Conservation (phyloP, 2,888 invertebrate genomes). For the Lamproptera curius region DNA sequence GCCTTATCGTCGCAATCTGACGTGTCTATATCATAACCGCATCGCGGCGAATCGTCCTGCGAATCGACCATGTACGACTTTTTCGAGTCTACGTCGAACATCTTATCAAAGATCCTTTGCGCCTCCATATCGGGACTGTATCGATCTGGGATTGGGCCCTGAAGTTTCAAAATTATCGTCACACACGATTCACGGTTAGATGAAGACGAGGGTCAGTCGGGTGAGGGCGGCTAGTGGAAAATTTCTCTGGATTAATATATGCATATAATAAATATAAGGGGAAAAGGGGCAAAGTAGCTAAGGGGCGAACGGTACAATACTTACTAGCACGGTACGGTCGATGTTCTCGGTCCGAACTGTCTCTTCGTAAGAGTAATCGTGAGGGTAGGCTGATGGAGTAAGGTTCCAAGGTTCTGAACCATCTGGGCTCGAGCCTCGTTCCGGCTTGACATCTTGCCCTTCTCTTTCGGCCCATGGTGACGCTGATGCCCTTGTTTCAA, state of each 20-base stretch:
- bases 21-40: constrained; percentile 73
- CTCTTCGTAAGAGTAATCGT: constrained; percentile 66
- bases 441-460: constrained; percentile 48
- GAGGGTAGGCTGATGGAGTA: constrained; percentile 48
- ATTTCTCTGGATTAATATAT: constrained; percentile 3
- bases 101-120: constrained; percentile 78
- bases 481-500: constrained; percentile 54
- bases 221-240: background rate
- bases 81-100: constrained; percentile 76
- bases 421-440: constrained; percentile 58
- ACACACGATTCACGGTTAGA: constrained; percentile 36
- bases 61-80: constrained; percentile 64
- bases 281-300: background rate
- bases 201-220: constrained; percentile 2
- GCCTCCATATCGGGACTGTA: constrained; percentile 78
- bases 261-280: background rate
- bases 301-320: constrained; percentile 31
- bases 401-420: constrained; percentile 66
- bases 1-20: constrained; percentile 72
- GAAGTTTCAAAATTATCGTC: constrained; percentile 68
- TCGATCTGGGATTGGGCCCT: constrained; percentile 74
- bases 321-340: constrained; percentile 69
- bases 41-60: constrained; percentile 66
- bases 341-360: constrained; percentile 60
- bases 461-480: constrained; percentile 63